Base-by-base conservation (phyloP, 2,797 vertebrate genomes). In the Sebastes reedi region DNA sequence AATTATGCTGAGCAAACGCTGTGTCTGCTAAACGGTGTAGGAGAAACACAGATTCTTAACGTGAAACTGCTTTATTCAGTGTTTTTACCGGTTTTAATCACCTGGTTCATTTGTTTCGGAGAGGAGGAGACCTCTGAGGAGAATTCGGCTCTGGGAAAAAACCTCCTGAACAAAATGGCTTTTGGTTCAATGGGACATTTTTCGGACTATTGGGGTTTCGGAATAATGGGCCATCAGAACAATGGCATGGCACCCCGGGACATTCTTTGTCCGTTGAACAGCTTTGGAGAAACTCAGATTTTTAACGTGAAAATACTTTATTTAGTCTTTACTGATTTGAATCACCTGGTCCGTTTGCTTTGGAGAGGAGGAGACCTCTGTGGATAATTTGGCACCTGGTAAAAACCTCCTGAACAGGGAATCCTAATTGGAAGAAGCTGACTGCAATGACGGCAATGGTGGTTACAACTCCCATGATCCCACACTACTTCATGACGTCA, bases 401-500 rank as follows among this genome's bases (percentile, higher is more conserved):
- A 27, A 58, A 58, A 58, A 16, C 13, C 18, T 27, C 11, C 12
- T 56, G 11, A 24, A 56, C 54, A 27, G 24, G 24, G 24, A 58
- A 58, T 58, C 13, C 56, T 27, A 58, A 58, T 1, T 20, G 2
- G 55, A 4, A 58, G 24, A 58, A 24, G 55, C 24, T 58, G n/a
- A 24, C 5, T 24, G 22, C 22, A 55, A 55, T 12, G 55, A 56
- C 6, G 2, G 24, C 24, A 56, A 13, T 58, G 55, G 24, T 25
- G 55, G 22, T 56, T 14, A 58, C 24, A 58, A 29, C 27, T 60
- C 58, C 58, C 58, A 30, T 60, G 27, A 60, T 30, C 58, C 58
- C 16, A 30, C 4, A 0, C 16, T 60, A 29, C 27, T 1, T 29
- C 27, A 5, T 0, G 7, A 30, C 27, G 8, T 60, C 27, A 3